Base-by-base conservation (phyloP, 1,140 invertebrate genomes). In the Apis laboriosa region DNA sequence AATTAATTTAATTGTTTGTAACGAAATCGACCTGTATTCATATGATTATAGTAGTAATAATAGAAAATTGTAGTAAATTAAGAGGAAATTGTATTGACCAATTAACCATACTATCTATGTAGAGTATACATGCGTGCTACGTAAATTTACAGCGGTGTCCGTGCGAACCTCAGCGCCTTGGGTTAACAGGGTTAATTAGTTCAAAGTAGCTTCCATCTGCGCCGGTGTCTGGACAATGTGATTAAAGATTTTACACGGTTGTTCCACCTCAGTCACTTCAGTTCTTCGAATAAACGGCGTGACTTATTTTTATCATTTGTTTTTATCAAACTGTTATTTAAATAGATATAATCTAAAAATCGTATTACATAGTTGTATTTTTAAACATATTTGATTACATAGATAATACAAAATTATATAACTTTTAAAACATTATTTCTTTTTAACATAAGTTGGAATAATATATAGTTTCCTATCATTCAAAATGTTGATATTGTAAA, bases 11-110 rank as follows among this genome's bases (percentile, higher is more conserved):
- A 43, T 43, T 64, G 9, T 5, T 53, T 0, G 7, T 7, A 17
- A 19, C 28, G 8, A 49, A n/a, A 5, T 15, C 43, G 55, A 89
- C 85, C 81, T 89, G 83, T 68, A 13, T 19, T 79, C 68, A 56
- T 80, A 75, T 61, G 76, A 84, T 24, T 67, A 8, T 51, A 53
- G 85, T 83, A 88, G 78, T 89, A 92, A 92, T 88, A 84, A 83
- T 72, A 61, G 77, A 80, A 86, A 83, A 91, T 92, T 92, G 80
- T 88, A 86, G 91, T 91, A 89, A 92, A 92, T 92, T 92, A 92
- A 90, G 80, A 86, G 85, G 76, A 81, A 93, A 92, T 92, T 91
- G 90, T 91, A 91, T 91, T 89, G 89, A 80, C 86, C 86, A 89
- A 91, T 92, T 91, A 90, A 89, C 85, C 88, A 78, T 68, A 72